Base-by-base conservation (phyloP, 2,797 vertebrate genomes). In the Emydoidea blandingii region DNA sequence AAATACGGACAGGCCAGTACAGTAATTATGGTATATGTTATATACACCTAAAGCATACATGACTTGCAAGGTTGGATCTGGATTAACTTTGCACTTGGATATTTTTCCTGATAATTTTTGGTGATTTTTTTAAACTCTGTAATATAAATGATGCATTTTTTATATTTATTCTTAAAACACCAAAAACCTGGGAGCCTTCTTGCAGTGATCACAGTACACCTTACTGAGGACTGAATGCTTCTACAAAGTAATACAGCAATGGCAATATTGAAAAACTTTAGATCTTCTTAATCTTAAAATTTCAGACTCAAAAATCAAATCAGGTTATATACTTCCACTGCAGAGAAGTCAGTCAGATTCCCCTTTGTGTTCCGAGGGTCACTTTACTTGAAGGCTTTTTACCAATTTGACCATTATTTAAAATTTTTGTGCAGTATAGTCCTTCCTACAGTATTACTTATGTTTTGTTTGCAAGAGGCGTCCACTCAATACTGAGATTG, bases 301-400 rank as follows among this genome's bases (percentile, higher is more conserved):
- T 94, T 85, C 93, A 96, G 62, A 81, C 79, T 79, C 0, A 2
- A 93, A 92, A 76, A 83, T 92, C 16, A 85, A 87, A 4, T 12
- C 86, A 74, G 1, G 90, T 84, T 3, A 79, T 84, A 76, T 49
- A 68, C 1, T 52, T 47, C 86, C 88, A 87, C 53, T 6, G 85
- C 59, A 81, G 88, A 89, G 83, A 94, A 89, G 62, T 96, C 74
- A 81, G 78, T 57, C 91, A 95, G 88, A 91, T 93, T 79, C 91
- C n/a, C 74, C 68, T 89, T 85, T 80, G 57, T 94, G 92, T 94
- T 95, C 95, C 59, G 50, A 80, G 0, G 3, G 62, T 83, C 0
- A 12, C 53, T 94, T 86, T 86, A 84, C 74, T 86, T 83, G 14
- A 87, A 93, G 83, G 29, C 72, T n/a, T 79, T 95, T 56, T 76